Conservation (phyloP, 2,888 invertebrate species). For the Mythimna loreyi region DNA sequence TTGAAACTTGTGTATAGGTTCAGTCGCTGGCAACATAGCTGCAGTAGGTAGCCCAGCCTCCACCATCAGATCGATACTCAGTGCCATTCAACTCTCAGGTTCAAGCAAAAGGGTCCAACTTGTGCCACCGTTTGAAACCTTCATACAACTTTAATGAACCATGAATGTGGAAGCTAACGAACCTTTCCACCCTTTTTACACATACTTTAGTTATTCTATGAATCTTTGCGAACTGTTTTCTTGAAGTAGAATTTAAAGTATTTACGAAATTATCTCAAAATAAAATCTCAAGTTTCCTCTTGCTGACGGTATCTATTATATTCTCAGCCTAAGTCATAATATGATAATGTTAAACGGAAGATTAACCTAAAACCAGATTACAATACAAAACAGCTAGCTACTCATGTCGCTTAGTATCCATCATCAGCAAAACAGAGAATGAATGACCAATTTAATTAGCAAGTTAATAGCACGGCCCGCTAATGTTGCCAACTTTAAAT, state of each 20-base stretch:
- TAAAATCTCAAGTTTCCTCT: too few relatives aligned
- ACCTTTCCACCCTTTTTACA: slow-evolving; percentile 42
- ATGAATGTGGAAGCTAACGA: slow-evolving; percentile 59
- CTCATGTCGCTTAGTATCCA: slow-evolving; percentile 26
- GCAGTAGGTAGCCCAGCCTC: slow-evolving; percentile 2
- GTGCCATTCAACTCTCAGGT: slow-evolving; percentile 46
- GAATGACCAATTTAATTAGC: slow-evolving; percentile 64
- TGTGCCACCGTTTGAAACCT: slow-evolving; percentile 33
- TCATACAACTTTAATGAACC: slow-evolving; percentile 60
- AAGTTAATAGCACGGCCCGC: slow-evolving; percentile 59
- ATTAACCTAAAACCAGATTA: slow-evolving; percentile 9
- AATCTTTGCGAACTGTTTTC: slow-evolving; percentile 14
- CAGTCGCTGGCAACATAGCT: slow-evolving; percentile 4
- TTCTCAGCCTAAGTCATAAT: neutral
- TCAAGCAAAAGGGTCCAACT: slow-evolving; percentile 44
- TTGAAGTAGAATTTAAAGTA: slow-evolving; percentile 8
- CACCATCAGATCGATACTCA: slow-evolving; percentile 36
- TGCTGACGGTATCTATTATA: too few relatives aligned
- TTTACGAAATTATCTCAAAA: neutral
- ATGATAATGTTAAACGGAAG: neutral
- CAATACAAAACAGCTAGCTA: slow-evolving; percentile 32
- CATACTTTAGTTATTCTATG: slow-evolving; percentile 26
- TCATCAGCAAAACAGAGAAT: slow-evolving; percentile 58
- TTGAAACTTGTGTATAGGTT: slow-evolving; percentile 22
- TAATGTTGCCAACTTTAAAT: slow-evolving; percentile 66